Evolutionary conservation across 1,140 invertebrate species (phyloP).

Genomic region (Eumeta japonica): DNA sequence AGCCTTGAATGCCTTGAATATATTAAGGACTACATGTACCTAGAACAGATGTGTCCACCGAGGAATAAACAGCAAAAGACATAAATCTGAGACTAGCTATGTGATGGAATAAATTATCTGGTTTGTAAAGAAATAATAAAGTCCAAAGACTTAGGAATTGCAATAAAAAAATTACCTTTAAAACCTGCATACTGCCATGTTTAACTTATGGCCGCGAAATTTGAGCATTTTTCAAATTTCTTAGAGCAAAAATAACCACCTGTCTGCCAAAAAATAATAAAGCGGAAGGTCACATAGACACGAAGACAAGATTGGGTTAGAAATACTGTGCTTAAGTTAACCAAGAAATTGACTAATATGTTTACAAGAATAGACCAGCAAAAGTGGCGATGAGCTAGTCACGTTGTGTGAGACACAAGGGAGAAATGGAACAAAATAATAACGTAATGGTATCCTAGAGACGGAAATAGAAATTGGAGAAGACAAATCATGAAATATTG

Average conservation of each 20-base stretch:
- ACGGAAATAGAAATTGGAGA: too few species aligned
- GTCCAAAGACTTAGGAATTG: background rate
- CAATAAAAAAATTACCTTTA: conserved; percentile 5
- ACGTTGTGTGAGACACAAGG: conserved; percentile 1
- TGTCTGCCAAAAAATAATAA: conserved; percentile 5
- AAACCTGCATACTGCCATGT: conserved; percentile 4
- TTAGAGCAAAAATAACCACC: conserved; percentile 3
- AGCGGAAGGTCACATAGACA: conserved; percentile 1
- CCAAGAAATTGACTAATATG: background rate
- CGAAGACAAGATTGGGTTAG: conserved; percentile 1
- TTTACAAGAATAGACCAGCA: background rate
- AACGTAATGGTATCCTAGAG: conserved; percentile 2
- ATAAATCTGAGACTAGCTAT: conserved; percentile 4
- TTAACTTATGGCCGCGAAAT: conserved; percentile 6
- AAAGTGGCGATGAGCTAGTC: conserved; percentile 6
- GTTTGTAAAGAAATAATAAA: conserved; percentile 4
- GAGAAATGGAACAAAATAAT: conserved; percentile 3
- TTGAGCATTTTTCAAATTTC: conserved; percentile 2
- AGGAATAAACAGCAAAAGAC: conserved; percentile 1
- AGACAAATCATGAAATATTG: too few species aligned
- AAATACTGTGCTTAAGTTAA: background rate
- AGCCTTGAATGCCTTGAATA: background rate
- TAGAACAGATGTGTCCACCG: conserved; percentile 2
- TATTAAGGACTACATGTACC: conserved; percentile 5
- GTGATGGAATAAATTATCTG: conserved; percentile 7